Base-by-base conservation (phyloP, 2,113 vertebrate genomes). In the Notiomystis cincta region DNA sequence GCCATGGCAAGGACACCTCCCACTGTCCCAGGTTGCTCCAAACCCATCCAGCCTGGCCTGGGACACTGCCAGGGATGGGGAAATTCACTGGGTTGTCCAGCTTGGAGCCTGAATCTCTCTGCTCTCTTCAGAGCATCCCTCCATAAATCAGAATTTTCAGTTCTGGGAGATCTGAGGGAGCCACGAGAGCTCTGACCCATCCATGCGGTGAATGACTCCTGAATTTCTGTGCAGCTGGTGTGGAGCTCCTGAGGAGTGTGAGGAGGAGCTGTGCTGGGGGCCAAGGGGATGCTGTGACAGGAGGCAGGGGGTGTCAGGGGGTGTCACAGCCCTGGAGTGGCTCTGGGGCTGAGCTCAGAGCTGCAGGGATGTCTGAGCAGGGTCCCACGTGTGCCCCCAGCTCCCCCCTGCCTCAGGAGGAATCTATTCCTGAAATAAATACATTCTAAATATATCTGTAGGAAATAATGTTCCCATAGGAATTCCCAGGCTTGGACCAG, bases 161-260 rank as follows among this genome's bases (percentile, higher is more conserved):
- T 25, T 31, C 64, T 65, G 50, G 57, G 24, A 3, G 16, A 14
- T 47, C 3, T 3, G 19, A 1, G 23, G 11, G 78, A 61, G 51
- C 10, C 11, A 1, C 0, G 2, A 2, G 66, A 24, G 73, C 50
- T 38, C 5, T 77, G 69, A 12, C 22, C 53, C 21, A 4, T 14
- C 20, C 47, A 0, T 5, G 2, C 11, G 4, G 6, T 0, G 37
- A 9, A 2, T 3, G 11, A 0, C 2, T 0, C 0, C 15, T 15
- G 1, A 3, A 9, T 28, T 15, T 9, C 16, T 10, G 10, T 0
- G 4, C 11, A 31, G 71, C 65, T 62, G 92, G 15, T 0, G 2
- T 5, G 37, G 15, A 2, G 21, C 21, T 17, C 58, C 13, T 4
- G 40, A 23, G 24, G 48, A 40, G 14, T 0, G 3, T 1, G 2